Evolutionary conservation across 2,888 invertebrate genomes (phyloP), one percentile per base, ranked within the genome.

Genomic region (Sabellastarte sp.): DNA sequence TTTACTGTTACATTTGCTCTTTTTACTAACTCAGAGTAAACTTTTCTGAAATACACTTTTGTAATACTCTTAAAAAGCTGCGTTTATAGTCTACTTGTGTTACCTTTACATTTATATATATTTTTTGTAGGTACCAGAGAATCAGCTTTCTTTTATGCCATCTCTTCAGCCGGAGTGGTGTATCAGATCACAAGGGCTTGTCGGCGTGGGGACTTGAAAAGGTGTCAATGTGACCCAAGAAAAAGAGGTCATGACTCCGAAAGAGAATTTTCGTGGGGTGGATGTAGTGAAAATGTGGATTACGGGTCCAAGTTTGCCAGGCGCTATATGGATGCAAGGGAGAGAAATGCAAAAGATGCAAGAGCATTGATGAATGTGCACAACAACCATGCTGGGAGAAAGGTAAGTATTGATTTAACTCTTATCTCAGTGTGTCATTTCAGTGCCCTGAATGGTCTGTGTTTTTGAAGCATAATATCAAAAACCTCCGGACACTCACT

Each of bases 341-440:
- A 97, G 82, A 82, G 86, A 55, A 75, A 73, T 64, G 74, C 76
- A 24, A 71, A 77, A 60, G 81, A 81, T 69, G 95, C 93, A 1
- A 87, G 93, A 33, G 90, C 92, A 74, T 87, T 96, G 69, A 97
- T 98, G 95, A 97, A 97, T 77, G 86, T 97, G 60, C 96, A 97
- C 84, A 98, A 98, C 86, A 98, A 98, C 84, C 95, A 97, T 83
- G 97, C 95, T 56, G 97, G 97, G 4, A 87, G 97, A 80, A 88
- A 95, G 89, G 95, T 96, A 87, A 87, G 89, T 63, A n/a, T n/a
- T n/a, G n/a, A n/a, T n/a, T n/a, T n/a, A n/a, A n/a, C n/a, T n/a
- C n/a, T n/a, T n/a, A n/a, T n/a, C n/a, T n/a, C n/a, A n/a, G n/a
- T n/a, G n/a, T n/a, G n/a, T n/a, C n/a, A n/a, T n/a, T n/a, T n/a